These are phyloP conservation scores for Dinothrombium tinctorium DNA, from an alignment of 1,140 invertebrate species.

Conservation along the genomic window DNA sequence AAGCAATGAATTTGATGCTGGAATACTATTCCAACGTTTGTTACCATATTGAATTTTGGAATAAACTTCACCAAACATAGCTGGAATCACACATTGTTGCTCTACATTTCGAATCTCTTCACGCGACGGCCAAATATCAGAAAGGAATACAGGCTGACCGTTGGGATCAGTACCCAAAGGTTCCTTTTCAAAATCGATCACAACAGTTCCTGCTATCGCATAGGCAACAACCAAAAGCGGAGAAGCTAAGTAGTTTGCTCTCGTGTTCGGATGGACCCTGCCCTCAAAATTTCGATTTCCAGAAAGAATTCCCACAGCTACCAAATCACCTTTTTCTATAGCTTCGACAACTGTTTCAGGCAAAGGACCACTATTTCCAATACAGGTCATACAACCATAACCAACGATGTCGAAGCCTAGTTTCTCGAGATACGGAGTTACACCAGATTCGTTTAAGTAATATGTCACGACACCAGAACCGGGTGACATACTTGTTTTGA, in stretches of 20 bases:
- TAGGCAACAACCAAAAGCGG: slow-evolving; percentile 89
- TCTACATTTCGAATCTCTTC: slow-evolving; percentile 63
- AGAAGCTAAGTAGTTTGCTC: slow-evolving; percentile 88
- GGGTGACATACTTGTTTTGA: slow-evolving; percentile 87
- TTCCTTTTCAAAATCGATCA: slow-evolving; percentile 81
- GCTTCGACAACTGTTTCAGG: slow-evolving; percentile 68
- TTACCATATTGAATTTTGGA: slow-evolving; percentile 63
- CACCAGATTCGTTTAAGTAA: slow-evolving; percentile 66
- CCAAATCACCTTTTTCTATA: slow-evolving; percentile 81
- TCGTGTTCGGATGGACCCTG: slow-evolving; percentile 77
- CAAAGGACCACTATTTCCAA: slow-evolving; percentile 86
- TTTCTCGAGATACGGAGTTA: slow-evolving; percentile 57
- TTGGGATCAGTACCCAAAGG: slow-evolving; percentile 43
- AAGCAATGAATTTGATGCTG: slow-evolving; percentile 49
- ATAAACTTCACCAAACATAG: slow-evolving; percentile 96
- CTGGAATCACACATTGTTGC: slow-evolving; percentile 65
- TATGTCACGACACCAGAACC: slow-evolving; percentile 94
- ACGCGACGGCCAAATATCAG: slow-evolving; percentile 87
- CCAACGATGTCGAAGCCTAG: slow-evolving; percentile 82
- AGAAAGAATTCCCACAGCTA: slow-evolving; percentile 79
- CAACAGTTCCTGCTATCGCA: slow-evolving; percentile 48
- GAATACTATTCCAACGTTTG: slow-evolving; percentile 52
- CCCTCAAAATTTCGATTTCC: slow-evolving; percentile 96
- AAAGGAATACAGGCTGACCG: slow-evolving; percentile 50
- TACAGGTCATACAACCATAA: slow-evolving; percentile 97